A percentile compares a stretch with the other conserved stretches of the same genome.
Evolutionary conservation across 2,113 vertebrate genomes (phyloP).

Genomic region (Parotia lawesii): DNA sequence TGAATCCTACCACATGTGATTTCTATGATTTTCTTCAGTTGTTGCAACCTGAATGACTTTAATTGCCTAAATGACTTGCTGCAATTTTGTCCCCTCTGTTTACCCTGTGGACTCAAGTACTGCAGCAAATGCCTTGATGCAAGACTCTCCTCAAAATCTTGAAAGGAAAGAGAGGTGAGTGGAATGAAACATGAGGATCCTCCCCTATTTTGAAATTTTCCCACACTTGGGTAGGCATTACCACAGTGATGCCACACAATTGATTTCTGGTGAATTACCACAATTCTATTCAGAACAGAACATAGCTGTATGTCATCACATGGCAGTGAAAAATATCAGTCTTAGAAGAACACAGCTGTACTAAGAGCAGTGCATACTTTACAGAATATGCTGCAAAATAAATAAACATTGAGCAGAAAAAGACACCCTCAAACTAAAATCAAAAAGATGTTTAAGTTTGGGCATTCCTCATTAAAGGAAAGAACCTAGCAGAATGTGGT

Average conservation of each 20-base stretch:
- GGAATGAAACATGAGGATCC: background rate
- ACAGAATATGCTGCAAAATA: conserved; percentile 48
- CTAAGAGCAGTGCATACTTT: conserved; percentile 11
- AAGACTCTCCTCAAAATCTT: background rate
- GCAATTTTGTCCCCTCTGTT: background rate
- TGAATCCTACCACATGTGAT: background rate
- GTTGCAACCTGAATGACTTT: background rate
- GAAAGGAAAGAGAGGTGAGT: background rate
- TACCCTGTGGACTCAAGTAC: background rate
- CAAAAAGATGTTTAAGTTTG: conserved; percentile 60
- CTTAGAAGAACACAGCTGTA: conserved; percentile 31
- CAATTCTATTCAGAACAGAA: background rate
- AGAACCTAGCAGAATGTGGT: conserved; percentile 54
- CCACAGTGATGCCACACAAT: conserved; percentile 3
- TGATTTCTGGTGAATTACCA: conserved; percentile 15
- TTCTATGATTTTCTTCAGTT: background rate
- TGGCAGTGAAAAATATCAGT: background rate
- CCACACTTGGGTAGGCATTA: conserved; percentile 17
- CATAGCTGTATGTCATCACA: background rate
- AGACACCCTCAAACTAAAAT: conserved; percentile 61
- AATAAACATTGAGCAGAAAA: conserved; percentile 21
- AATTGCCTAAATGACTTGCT: background rate
- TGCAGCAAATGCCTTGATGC: background rate
- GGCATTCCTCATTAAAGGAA: conserved; percentile 61
- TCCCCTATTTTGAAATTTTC: background rate